Evolutionary conservation across 2,113 vertebrate species (phyloP), one percentile per base, ranked within the genome.

Genomic region (Hepsetus odoe): DNA sequence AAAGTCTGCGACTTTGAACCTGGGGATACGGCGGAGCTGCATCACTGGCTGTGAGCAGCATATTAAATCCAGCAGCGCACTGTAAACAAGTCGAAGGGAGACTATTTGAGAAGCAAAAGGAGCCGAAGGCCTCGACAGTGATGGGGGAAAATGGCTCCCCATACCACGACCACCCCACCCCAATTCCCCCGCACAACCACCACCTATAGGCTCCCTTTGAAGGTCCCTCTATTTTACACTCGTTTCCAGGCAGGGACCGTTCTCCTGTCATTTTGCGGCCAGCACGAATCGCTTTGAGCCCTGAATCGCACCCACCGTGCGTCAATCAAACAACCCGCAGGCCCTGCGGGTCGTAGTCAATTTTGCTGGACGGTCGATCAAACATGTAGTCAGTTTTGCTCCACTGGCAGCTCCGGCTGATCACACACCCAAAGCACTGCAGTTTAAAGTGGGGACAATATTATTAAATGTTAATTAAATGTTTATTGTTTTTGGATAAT

Each of bases 271-370:
- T 14, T 42, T 40, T 8, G 40, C 40, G 32, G 49, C 24, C 61
- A 80, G 70, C 12, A 24, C 24, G 22, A 1, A 20, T 46, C 22
- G 20, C 16, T 26, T 9, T 5, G 59, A 28, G 32, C 24, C 30
- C 46, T 18, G 24, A 24, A 46, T 35, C 51, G 6, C 49, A 20
- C 14, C 40, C 5, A 33, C 40, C 58, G 9, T 40, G 42, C 30
- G 65, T 69, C 79, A 75, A 49, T 76, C 72, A 80, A 74, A 75
- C n/a, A 16, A 28, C 40, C 22, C 65, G 12, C 24, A 12, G 24
- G 38, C 32, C 32, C 46, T 4, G 12, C 13, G 18, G 58, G 58
- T 2, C 26, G 14, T 11, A 18, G 13, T 13, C 5, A 16, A 30
- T 22, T 53, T 53, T 5, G 3, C 20, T 22, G 20, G 20, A 53